Base-by-base conservation (phyloP, 2,113 vertebrate genomes). In the Dasyurus viverrinus region DNA sequence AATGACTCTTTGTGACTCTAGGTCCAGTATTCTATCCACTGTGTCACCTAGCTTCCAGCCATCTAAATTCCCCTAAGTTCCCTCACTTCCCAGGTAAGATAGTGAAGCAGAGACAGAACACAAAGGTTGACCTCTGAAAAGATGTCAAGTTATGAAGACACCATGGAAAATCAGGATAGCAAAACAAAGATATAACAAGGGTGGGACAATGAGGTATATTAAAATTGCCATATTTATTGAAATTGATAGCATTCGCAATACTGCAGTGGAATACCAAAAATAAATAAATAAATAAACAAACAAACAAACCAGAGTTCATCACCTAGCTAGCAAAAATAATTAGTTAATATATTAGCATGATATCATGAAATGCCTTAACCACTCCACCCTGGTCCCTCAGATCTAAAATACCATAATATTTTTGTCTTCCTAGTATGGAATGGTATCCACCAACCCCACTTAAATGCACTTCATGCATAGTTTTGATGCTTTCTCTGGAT, bases 171-270 rank as follows among this genome's bases (percentile, higher is more conserved):
- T 89, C 4, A 0, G 0, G 90, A 91, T 7, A 53, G 89, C 48
- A 92, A 25, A 92, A 46, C 54, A 93, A 95, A 95, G 54, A 36
- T 9, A 92, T 68, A 36, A 68, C 27, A 30, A 60, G 27, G 26
- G 27, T 60, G 57, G 57, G 10, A 30, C 30, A 68, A 68, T 16
- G 12, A 36, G 30, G 57, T 36, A n/a, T n/a, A 76, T 76, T n/a
- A 19, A 84, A 36, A 16, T 42, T 42, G 68, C 68, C 68, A 84
- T 42, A 84, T 84, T 42, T 42, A 84, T 42, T 42, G 36, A n/a
- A 36, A 84, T 16, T 42, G 16, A 84, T 19, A 84, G 19, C 1
- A n/a, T 42, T 84, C 19, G 16, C 68, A 84, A n/a, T 42, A 16
- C 16, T 42, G 68, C 5, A n/a, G 6, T 22, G 42, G 68, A 22